A percentile compares a stretch with the other conserved stretches of the same genome.
These are phyloP conservation scores for Psephotus haematonotus DNA, from an alignment of 2,113 vertebrate genomes.

Conservation along the genomic window DNA sequence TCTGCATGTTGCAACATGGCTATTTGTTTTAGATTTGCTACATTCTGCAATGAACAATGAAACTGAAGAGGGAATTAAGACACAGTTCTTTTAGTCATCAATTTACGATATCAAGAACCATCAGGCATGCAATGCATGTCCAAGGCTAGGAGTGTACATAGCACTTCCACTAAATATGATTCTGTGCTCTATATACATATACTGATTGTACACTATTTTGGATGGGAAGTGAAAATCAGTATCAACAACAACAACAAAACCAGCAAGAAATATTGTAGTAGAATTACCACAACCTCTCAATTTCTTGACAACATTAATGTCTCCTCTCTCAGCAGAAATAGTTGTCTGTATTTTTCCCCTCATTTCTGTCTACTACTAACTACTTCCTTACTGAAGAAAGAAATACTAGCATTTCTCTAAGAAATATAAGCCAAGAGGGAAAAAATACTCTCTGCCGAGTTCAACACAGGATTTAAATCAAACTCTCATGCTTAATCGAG, in stretches of 20 bases:
- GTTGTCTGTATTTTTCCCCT: not conserved
- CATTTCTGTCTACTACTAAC: not conserved
- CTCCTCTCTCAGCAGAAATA: not conserved
- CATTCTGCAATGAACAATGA: not conserved
- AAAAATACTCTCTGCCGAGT: not conserved
- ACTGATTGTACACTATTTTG: not conserved
- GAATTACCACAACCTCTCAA: not conserved
- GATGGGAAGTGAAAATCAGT: not conserved
- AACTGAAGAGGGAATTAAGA: not conserved
- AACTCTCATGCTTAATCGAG: not conserved
- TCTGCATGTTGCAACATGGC: not conserved
- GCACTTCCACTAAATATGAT: not conserved
- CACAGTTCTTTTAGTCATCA: not conserved
- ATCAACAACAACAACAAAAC: not conserved
- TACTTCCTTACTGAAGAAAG: not conserved
- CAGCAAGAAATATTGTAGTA: not conserved
- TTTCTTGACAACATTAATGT: not conserved
- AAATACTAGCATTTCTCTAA: not conserved
- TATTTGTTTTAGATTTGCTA: not conserved
- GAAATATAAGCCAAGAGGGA: not conserved
- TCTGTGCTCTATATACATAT: not conserved
- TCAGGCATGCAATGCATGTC: not conserved
- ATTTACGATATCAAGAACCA: not conserved
- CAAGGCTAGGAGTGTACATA: not conserved
- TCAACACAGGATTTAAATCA: not conserved